Evolutionary conservation across 2,113 vertebrate species (phyloP).

Genomic region (Antechinus stuartii): DNA sequence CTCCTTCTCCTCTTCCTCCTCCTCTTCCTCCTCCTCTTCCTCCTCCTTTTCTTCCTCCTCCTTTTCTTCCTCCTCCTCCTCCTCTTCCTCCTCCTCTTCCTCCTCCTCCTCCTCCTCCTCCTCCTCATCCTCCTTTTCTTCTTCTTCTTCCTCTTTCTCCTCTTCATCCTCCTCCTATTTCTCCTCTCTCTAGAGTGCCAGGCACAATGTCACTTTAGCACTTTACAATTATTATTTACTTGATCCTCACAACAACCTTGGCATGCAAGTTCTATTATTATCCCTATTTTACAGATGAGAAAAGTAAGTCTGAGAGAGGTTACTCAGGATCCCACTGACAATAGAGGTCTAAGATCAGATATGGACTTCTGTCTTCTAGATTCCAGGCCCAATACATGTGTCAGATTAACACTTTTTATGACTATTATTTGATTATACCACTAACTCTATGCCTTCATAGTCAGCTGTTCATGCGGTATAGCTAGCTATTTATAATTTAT

Average conservation of each 20-base stretch:
- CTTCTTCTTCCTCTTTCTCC: no score
- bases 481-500: slow-evolving; percentile 15
- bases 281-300: background rate
- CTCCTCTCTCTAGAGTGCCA: no score
- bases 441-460: background rate
- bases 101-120: no score
- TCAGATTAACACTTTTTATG: slow-evolving; percentile 70
- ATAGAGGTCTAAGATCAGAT: background rate
- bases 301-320: background rate
- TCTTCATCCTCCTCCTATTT: no score
- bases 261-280: background rate
- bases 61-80: no score
- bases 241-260: background rate
- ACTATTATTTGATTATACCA: slow-evolving; percentile 69
- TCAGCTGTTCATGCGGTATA: background rate
- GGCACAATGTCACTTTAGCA: no score
- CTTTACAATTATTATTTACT: no score
- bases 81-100: no score
- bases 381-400: slow-evolving; percentile 61
- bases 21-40: no score
- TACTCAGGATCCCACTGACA: background rate
- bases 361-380: background rate
- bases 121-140: no score
- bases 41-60: no score
- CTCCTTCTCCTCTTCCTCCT: no score